A percentile compares a stretch with the other conserved stretches of the same genome.
phyloP scores from a whole-genome alignment of 2,888 invertebrate species.

The Phaedon cochleariae region DNA sequence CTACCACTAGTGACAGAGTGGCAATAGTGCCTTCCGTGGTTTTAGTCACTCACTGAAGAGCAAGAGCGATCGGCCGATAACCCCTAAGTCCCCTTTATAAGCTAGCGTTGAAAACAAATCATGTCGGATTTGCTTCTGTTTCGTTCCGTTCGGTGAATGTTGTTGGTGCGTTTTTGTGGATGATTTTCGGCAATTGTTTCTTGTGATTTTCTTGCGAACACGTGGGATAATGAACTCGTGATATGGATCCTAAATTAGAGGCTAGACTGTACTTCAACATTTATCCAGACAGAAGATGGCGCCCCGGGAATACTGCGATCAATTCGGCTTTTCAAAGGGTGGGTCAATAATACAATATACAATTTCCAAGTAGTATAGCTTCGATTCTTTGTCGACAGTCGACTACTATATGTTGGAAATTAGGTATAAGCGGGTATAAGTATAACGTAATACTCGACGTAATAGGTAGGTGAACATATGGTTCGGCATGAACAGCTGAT shows the following conservation, averaged over 20 bases:
- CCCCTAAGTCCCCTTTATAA: neutral
- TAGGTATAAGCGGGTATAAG: too few species aligned
- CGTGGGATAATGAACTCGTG: neutral
- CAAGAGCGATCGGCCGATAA: constrained; percentile 1
- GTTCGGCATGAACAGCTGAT: too few species aligned
- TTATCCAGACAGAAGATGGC: constrained; percentile 31
- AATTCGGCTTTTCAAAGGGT: constrained; percentile 20
- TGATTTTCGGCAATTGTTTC: neutral
- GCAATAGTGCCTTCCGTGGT: neutral
- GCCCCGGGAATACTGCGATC: constrained; percentile 19
- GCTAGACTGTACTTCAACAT: constrained; percentile 28
- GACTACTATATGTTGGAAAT: too few species aligned
- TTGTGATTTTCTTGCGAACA: neutral
- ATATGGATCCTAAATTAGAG: constrained; percentile 29
- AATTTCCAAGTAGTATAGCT: too few species aligned
- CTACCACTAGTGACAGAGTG: too few species aligned
- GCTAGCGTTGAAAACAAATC: neutral
- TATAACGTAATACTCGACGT: too few species aligned
- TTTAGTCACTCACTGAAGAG: neutral
- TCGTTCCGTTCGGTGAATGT: neutral
- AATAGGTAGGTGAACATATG: too few species aligned
- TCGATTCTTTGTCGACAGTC: too few species aligned
- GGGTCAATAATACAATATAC: neutral
- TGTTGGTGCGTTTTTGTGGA: neutral
- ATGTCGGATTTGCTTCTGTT: neutral